Evolutionary conservation across 2,888 invertebrate genomes (phyloP).

Genomic region (Tethea ocularis): DNA sequence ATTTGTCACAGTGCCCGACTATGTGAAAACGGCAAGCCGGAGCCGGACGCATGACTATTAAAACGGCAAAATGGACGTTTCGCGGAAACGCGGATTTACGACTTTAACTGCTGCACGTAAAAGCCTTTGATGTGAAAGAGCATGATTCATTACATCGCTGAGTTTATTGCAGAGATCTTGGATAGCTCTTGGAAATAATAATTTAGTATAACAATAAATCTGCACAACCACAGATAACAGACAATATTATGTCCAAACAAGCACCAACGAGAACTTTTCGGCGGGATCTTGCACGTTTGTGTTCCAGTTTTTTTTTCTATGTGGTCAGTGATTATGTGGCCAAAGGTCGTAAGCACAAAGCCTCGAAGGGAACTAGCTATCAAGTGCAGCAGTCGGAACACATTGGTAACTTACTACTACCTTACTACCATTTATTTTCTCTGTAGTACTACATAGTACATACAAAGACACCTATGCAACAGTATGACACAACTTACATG

Average conservation of each 20-base stretch:
- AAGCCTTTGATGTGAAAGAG: slow-evolving; percentile 30
- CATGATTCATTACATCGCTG: slow-evolving; percentile 5
- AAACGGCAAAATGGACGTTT: slow-evolving; percentile 30
- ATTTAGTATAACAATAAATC: not conserved
- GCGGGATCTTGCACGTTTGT: too few relatives aligned
- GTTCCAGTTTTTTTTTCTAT: too few relatives aligned
- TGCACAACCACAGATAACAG: not conserved
- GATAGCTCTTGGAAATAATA: not conserved
- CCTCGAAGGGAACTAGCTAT: too few relatives aligned
- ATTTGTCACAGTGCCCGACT: not conserved
- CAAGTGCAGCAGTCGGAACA: too few relatives aligned
- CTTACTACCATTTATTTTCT: too few relatives aligned
- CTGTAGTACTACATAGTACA: too few relatives aligned
- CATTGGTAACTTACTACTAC: too few relatives aligned
- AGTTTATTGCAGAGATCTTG: slow-evolving; percentile 5
- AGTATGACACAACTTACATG: too few relatives aligned
- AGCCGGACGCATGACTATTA: slow-evolving; percentile 2
- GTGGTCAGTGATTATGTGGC: too few relatives aligned
- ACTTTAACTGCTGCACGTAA: slow-evolving; percentile 36
- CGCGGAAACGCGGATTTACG: slow-evolving; percentile 43
- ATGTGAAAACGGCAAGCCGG: not conserved
- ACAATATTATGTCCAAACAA: not conserved
- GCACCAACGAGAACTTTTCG: too few relatives aligned
- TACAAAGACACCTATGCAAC: too few relatives aligned
- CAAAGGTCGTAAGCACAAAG: too few relatives aligned